These are phyloP conservation scores for Vannuccia rotundouncinata DNA, from an alignment of 2,888 invertebrate genomes.

Conservation along the genomic window DNA sequence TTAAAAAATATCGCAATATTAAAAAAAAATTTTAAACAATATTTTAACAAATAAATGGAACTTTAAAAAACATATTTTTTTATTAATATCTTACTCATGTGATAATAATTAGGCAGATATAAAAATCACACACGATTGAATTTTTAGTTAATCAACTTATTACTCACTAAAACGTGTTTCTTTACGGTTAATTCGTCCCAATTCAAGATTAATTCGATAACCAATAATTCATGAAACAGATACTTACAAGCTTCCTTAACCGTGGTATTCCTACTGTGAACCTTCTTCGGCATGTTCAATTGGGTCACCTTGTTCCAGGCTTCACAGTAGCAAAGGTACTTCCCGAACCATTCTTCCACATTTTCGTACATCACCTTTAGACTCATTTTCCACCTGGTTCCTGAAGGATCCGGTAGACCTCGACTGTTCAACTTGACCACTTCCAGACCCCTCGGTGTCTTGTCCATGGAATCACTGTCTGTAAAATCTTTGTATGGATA, in stretches of 20 bases:
- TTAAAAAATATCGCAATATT: too few relatives aligned
- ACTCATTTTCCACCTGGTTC: constrained; percentile 20
- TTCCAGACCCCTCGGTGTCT: not conserved
- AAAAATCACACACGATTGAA: too few relatives aligned
- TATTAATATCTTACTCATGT: too few relatives aligned
- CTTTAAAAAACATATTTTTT: too few relatives aligned
- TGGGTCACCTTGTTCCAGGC: constrained; percentile 35
- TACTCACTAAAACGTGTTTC: too few relatives aligned
- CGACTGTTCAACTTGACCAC: constrained; percentile 31
- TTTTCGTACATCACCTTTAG: constrained; percentile 3
- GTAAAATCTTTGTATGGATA: constrained; percentile 32
- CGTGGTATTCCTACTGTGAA: constrained; percentile 9
- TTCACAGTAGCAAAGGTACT: constrained; percentile 38
- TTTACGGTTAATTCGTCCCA: too few relatives aligned
- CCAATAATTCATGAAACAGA: not conserved
- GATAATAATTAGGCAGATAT: too few relatives aligned
- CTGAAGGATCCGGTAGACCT: not conserved
- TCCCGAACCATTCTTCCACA: constrained; percentile 31
- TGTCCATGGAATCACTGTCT: too few relatives aligned
- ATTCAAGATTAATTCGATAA: too few relatives aligned
- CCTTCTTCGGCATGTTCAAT: constrained; percentile 20
- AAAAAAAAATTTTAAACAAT: too few relatives aligned
- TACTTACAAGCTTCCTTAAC: constrained; percentile 36
- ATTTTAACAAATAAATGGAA: too few relatives aligned
- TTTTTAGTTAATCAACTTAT: too few relatives aligned